These are phyloP conservation scores for Crotalus adamanteus DNA, from an alignment of 2,797 vertebrate species.

Conservation along the genomic window DNA sequence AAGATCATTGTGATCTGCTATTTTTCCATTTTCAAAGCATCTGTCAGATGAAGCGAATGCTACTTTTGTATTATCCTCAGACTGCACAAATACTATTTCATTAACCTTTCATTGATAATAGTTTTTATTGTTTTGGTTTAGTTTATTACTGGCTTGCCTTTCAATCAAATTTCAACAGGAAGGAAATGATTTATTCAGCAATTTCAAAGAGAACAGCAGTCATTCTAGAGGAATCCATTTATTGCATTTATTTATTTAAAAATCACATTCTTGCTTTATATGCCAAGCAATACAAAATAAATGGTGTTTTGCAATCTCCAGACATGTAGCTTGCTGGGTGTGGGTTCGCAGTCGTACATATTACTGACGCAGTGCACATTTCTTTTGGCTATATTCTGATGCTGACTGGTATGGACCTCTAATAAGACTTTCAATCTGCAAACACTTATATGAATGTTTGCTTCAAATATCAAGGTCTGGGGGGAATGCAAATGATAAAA, in stretches of 20 bases:
- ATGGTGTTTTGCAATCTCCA: slow-evolving; percentile 1
- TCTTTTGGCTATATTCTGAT: not conserved
- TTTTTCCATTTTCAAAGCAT: slow-evolving; percentile 47
- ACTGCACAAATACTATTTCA: slow-evolving; percentile 22
- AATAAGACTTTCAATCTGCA: not conserved
- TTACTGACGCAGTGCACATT: not conserved
- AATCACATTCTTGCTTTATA: not conserved
- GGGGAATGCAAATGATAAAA: not conserved
- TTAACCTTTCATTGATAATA: slow-evolving; percentile 22
- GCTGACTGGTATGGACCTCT: not conserved
- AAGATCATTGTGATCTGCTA: slow-evolving; percentile 38
- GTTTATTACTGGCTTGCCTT: slow-evolving; percentile 8
- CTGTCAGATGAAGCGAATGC: slow-evolving; percentile 31
- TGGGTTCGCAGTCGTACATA: not conserved
- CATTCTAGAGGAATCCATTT: not conserved
- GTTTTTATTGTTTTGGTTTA: slow-evolving; percentile 14
- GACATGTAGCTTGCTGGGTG: not conserved
- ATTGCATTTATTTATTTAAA: not conserved
- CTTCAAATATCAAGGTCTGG: not conserved
- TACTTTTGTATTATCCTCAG: not conserved
- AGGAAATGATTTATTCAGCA: slow-evolving; percentile 5
- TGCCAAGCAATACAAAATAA: not conserved
- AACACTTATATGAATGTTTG: not conserved
- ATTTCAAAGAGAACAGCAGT: slow-evolving; percentile 28
- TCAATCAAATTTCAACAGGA: not conserved